Conservation (phyloP, 2,888 invertebrate genomes). For the Cephus pygmeus region DNA sequence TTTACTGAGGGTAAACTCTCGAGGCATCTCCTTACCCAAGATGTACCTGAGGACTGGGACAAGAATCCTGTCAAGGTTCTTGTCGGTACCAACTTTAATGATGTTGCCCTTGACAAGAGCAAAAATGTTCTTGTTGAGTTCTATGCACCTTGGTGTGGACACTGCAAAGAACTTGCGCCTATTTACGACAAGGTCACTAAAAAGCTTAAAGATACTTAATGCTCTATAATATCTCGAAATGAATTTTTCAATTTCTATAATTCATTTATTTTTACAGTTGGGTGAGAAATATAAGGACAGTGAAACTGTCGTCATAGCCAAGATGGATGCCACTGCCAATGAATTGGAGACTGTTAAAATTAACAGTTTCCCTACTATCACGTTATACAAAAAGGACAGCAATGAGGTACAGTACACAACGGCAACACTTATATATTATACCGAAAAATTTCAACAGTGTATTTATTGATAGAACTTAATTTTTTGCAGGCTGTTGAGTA, state of each 20-base stretch:
- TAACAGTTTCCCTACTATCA: slow-evolving; percentile 94
- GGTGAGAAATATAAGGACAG: slow-evolving; percentile 92
- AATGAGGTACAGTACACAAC: slow-evolving; percentile 74
- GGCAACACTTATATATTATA: too few species aligned
- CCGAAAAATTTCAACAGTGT: not conserved
- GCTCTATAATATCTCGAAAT: too few species aligned
- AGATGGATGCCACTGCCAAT: slow-evolving; percentile 98
- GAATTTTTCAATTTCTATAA: slow-evolving; percentile 1
- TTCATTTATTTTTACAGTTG: slow-evolving; percentile 70
- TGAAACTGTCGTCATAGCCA: slow-evolving; percentile 89
- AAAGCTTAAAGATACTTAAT: not conserved
- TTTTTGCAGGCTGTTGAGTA: slow-evolving; percentile 80
- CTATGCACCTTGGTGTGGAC: slow-evolving; percentile 99
- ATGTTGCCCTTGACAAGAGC: slow-evolving; percentile 85
- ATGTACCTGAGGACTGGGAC: slow-evolving; percentile 97
- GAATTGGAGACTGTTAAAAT: slow-evolving; percentile 97
- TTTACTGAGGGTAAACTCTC: slow-evolving; percentile 94
- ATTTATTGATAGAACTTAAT: not conserved
- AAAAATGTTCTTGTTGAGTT: slow-evolving; percentile 98
- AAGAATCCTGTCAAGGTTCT: slow-evolving; percentile 91
- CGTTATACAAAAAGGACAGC: slow-evolving; percentile 91
- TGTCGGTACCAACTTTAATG: slow-evolving; percentile 95
- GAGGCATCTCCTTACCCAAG: slow-evolving; percentile 94
- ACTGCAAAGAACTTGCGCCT: slow-evolving; percentile 97
- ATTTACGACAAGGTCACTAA: slow-evolving; percentile 82